Percentiles rank a stretch among this genome's conserved stretches.
phyloP scores from a whole-genome alignment of 1,140 invertebrate species.

The Calliphora vicina region DNA sequence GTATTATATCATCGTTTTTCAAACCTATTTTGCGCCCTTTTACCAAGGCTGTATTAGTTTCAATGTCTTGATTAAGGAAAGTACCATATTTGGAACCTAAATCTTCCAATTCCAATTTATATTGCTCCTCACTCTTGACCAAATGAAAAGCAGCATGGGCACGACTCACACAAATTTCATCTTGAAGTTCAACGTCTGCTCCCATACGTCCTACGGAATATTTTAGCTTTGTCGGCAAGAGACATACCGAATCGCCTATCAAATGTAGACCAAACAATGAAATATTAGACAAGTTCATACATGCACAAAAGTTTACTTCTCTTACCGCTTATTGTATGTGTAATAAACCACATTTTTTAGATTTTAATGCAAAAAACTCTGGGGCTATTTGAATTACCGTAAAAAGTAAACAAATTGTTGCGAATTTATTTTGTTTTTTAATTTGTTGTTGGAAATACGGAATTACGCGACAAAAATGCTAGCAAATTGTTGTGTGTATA shows the following conservation, averaged over 20 bases:
- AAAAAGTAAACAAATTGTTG: background rate
- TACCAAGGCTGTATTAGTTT: slow-evolving; percentile 45
- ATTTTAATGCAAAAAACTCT: background rate
- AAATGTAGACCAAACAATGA: no score
- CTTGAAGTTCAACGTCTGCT: slow-evolving; percentile 63
- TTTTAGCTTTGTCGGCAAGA: slow-evolving; percentile 38
- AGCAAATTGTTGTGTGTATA: background rate
- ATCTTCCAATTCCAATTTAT: slow-evolving; percentile 56
- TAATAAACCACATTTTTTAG: slow-evolving; percentile 24
- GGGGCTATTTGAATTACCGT: background rate
- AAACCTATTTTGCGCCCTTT: slow-evolving; percentile 55
- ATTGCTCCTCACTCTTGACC: slow-evolving; percentile 43
- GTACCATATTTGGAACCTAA: slow-evolving; percentile 68
- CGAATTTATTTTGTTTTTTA: background rate
- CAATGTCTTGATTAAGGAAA: slow-evolving; percentile 63
- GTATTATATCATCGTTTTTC: slow-evolving; percentile 63
- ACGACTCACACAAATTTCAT: slow-evolving; percentile 68
- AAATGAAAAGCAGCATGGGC: slow-evolving; percentile 65
- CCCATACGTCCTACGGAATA: slow-evolving; percentile 52
- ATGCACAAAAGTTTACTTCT: background rate
- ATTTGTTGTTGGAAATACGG: background rate
- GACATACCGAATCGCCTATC: background rate
- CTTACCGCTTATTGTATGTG: slow-evolving; percentile 18
- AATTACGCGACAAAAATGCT: background rate
- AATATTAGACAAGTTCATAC: background rate